Percentiles rank a stretch among this genome's conserved stretches.
Evolutionary conservation across 1,140 invertebrate genomes (phyloP).

Genomic region (Oscheius sp.): DNA sequence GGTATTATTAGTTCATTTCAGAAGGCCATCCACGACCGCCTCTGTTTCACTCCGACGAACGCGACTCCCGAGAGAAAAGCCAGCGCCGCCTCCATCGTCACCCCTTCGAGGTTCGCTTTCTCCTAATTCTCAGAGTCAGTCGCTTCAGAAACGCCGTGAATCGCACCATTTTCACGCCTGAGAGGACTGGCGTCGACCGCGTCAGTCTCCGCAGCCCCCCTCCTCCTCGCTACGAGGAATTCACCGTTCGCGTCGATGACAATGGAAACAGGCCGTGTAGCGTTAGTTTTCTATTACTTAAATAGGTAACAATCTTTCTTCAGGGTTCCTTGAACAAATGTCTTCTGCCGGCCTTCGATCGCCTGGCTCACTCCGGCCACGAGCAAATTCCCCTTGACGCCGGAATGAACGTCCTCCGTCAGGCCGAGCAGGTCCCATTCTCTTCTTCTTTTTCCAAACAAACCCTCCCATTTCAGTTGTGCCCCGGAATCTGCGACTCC

Average conservation of each 20-base stretch:
- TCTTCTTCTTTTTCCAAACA: slow-evolving; percentile 43
- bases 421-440: slow-evolving; percentile 40
- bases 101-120: too few species aligned
- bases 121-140: too few species aligned
- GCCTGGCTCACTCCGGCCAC: not conserved
- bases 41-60: too few species aligned
- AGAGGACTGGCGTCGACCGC: not conserved
- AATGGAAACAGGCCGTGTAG: not conserved
- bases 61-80: too few species aligned
- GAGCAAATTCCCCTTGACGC: not conserved
- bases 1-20: too few species aligned
- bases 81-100: too few species aligned
- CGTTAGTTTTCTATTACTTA: not conserved
- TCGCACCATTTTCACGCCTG: too few species aligned
- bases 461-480: slow-evolving; percentile 43
- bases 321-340: not conserved
- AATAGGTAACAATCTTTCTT: not conserved
- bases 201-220: not conserved
- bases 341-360: not conserved
- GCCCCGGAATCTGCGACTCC: slow-evolving; percentile 57
- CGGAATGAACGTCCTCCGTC: not conserved
- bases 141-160: too few species aligned
- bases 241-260: not conserved
- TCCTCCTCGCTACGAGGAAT: not conserved
- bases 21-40: too few species aligned